phyloP scores from a whole-genome alignment of 2,888 invertebrate species.

The Argyresthia goedartella region DNA sequence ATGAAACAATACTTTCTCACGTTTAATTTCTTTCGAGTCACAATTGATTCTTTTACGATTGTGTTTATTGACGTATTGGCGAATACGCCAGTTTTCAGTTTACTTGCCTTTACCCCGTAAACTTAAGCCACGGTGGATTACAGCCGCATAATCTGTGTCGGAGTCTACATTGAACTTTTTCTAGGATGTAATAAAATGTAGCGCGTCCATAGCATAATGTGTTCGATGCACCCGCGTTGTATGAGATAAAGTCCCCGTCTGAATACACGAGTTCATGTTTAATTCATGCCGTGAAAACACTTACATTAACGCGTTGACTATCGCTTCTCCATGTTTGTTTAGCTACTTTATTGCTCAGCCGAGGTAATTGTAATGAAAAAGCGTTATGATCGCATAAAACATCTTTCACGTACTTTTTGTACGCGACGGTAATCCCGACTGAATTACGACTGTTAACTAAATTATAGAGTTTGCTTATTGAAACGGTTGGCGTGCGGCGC shows the following conservation, averaged over 20 bases:
- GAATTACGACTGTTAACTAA: too few relatives aligned
- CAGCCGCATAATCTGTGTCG: neutral
- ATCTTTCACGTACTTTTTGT: too few relatives aligned
- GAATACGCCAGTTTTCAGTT: constrained; percentile 37
- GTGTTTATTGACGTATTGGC: constrained; percentile 66
- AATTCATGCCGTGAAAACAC: constrained; percentile 46
- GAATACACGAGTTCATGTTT: constrained; percentile 34
- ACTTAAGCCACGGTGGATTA: neutral
- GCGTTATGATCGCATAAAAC: too few relatives aligned
- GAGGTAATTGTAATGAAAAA: constrained; percentile 27
- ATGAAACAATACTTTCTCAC: constrained; percentile 70
- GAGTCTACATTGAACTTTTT: constrained; percentile 12
- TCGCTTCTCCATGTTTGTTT: constrained; percentile 34
- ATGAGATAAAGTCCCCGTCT: constrained; percentile 32
- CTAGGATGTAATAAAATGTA: constrained; percentile 11
- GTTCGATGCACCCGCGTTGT: constrained; percentile 31
- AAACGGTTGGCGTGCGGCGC: neutral
- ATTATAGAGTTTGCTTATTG: too few relatives aligned
- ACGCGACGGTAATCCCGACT: too few relatives aligned
- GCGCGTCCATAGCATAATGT: constrained; percentile 29
- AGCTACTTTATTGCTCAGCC: constrained; percentile 35
- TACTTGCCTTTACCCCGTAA: constrained; percentile 20
- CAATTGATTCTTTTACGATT: constrained; percentile 68
- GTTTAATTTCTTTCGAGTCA: constrained; percentile 66
- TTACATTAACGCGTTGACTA: constrained; percentile 42